Base-by-base conservation (phyloP, 2,888 invertebrate species). In the Pocota personata region DNA sequence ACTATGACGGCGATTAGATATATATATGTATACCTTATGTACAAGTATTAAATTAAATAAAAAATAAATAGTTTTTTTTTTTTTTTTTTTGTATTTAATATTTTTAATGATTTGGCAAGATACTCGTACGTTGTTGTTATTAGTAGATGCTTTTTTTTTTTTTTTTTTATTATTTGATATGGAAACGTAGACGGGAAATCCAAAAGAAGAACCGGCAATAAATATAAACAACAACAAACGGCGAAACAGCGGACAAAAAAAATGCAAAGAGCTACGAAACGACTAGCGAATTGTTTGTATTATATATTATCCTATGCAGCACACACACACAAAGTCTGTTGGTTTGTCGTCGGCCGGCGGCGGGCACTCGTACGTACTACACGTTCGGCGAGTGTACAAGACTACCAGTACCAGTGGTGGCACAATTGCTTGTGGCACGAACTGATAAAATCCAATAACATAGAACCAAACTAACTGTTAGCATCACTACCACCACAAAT, bases 381-480 rank as follows among this genome's bases (percentile, higher is more conserved):
- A 84, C 84, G 84, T 75, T 84, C 84, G 73, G 80, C 76, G 76
- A 86, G 76, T 80, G 76, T 55, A 76, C 82, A 86, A 86, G 82
- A 86, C 86, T 86, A 86, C 86, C 82, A 86, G 86, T 82, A 86
- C 86, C 86, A 86, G 86, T 82, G 86, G 86, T 76, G 86, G 86
- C 86, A 86, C 86, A 82, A 86, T 76, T 82, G 86, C 86, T 86
- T 86, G 86, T 86, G 86, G 86, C 86, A 86, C 82, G 55, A 86
- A 82, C 76, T 86, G 82, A 86, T 86, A 86, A 86, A 86, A 80
- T 76, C 82, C 82, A 82, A 76, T 66, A 62, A 82, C 71, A 86
- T 76, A 67, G 86, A 82, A 82, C 86, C 86, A 86, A 86, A 80
- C 71, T 60, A 86, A 86, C 76, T 82, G 71, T 71, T 66, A 82